A percentile compares a stretch with the other conserved stretches of the same genome.
Conservation (phyloP, 2,888 invertebrate genomes). For the Drosophila neotestacea region DNA sequence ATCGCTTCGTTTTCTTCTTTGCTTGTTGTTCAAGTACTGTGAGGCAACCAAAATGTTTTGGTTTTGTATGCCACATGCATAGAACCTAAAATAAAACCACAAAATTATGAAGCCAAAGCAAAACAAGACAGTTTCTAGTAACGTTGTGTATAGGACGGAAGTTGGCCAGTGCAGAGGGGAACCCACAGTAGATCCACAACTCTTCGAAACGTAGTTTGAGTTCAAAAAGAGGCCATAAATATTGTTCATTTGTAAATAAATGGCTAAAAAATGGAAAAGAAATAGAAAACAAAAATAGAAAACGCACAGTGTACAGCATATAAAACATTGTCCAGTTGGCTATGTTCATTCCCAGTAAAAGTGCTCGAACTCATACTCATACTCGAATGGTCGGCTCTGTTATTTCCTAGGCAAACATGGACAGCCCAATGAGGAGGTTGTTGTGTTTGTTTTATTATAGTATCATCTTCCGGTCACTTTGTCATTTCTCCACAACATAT, state of each 20-base stretch:
- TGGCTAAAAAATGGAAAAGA: slow-evolving; percentile 47
- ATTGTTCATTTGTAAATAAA: slow-evolving; percentile 80
- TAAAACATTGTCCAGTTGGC: slow-evolving; percentile 67
- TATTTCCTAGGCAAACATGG: slow-evolving; percentile 58
- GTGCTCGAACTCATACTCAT: slow-evolving; percentile 5
- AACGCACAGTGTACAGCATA: slow-evolving; percentile 60
- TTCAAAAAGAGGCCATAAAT: slow-evolving; percentile 75
- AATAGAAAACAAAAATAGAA: slow-evolving; percentile 44
- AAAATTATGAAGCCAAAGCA: slow-evolving; percentile 46
- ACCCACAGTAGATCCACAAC: slow-evolving; percentile 16
- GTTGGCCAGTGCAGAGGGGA: slow-evolving; percentile 26
- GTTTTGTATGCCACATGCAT: slow-evolving; percentile 52
- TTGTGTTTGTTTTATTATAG: slow-evolving; percentile 70
- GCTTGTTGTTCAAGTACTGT: neutral
- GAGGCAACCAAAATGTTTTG: slow-evolving; percentile 12
- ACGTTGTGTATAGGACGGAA: slow-evolving; percentile 49
- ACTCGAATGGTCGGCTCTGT: slow-evolving; percentile 3
- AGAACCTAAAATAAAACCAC: slow-evolving; percentile 60
- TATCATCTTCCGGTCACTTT: slow-evolving; percentile 84
- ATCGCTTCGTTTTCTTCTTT: slow-evolving; percentile 6
- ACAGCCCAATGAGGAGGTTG: slow-evolving; percentile 18
- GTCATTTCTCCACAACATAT: slow-evolving; percentile 81
- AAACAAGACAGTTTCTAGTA: slow-evolving; percentile 41
- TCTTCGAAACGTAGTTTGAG: slow-evolving; percentile 42
- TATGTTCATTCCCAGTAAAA: slow-evolving; percentile 54